These are phyloP conservation scores for Lamprotornis superbus DNA, from an alignment of 2,113 vertebrate species.

Conservation along the genomic window DNA sequence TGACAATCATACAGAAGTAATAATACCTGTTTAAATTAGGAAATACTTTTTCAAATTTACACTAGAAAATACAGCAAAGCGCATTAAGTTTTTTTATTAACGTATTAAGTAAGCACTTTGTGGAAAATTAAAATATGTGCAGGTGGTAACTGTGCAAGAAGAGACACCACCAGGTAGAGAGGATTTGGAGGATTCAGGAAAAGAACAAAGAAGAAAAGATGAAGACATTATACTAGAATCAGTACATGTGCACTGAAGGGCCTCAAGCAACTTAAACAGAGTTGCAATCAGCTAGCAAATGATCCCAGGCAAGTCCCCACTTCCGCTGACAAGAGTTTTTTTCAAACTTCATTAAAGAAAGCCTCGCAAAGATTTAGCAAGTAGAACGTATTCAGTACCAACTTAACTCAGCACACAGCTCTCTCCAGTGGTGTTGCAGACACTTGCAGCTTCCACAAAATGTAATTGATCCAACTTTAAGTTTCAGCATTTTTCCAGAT, in stretches of 20 bases:
- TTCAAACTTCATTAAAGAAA: not conserved
- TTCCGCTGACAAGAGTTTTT: not conserved
- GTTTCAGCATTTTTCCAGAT: not conserved
- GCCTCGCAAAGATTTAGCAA: not conserved
- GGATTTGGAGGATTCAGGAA: not conserved
- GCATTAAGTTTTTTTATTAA: not conserved
- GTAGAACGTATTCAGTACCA: not conserved
- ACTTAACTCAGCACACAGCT: not conserved
- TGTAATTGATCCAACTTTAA: rapidly evolving
- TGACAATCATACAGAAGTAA: not conserved
- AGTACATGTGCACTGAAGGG: rapidly evolving
- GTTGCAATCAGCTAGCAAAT: not conserved
- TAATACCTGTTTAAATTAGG: not conserved
- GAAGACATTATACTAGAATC: not conserved
- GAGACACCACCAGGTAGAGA: not conserved
- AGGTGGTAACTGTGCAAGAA: not conserved
- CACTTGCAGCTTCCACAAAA: not conserved
- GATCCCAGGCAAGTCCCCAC: not conserved
- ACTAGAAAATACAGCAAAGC: not conserved
- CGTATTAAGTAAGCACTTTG: not conserved
- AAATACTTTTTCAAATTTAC: not conserved
- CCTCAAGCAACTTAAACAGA: not conserved
- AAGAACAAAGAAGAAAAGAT: not conserved
- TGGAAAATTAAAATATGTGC: not conserved
- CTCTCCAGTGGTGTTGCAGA: constrained; percentile 16